phyloP scores from a whole-genome alignment of 2,888 invertebrate species.

The Oligia strigilis region DNA sequence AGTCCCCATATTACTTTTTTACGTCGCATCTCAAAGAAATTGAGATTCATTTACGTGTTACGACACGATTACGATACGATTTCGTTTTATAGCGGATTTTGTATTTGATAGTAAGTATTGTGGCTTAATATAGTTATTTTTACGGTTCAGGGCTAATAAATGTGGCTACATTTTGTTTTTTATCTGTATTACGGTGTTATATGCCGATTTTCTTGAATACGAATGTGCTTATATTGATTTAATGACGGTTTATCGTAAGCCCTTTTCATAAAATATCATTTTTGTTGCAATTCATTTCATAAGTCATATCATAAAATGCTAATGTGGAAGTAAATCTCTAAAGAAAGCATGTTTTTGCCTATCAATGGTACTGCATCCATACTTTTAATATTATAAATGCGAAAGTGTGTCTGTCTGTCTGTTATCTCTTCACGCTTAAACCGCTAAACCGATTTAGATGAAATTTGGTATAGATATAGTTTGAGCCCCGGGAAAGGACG shows the following conservation, averaged over 20 bases:
- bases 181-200: conserved; percentile 19
- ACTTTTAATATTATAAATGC: too few relatives aligned
- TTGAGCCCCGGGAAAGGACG: too few relatives aligned
- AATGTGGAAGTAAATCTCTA: neutral
- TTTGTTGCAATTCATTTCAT: neutral
- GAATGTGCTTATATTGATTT: conserved; percentile 24
- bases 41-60: conserved; percentile 68
- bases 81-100: conserved; percentile 47
- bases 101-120: conserved; percentile 42
- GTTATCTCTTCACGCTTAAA: too few relatives aligned
- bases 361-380: neutral
- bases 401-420: too few relatives aligned
- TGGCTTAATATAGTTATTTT: conserved; percentile 47
- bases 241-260: neutral
- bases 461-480: too few relatives aligned
- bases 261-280: neutral
- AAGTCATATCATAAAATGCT: neutral
- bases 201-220: conserved; percentile 16
- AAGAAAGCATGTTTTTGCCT: too few relatives aligned
- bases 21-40: conserved; percentile 77
- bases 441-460: too few relatives aligned
- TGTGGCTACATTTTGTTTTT: conserved; percentile 27
- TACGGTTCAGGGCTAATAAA: conserved; percentile 34
- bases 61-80: conserved; percentile 76
- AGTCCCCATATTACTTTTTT: conserved; percentile 76